Evolutionary conservation across 2,797 vertebrate genomes (phyloP), one percentile per base, ranked within the genome.

Genomic region (Picus viridis): DNA sequence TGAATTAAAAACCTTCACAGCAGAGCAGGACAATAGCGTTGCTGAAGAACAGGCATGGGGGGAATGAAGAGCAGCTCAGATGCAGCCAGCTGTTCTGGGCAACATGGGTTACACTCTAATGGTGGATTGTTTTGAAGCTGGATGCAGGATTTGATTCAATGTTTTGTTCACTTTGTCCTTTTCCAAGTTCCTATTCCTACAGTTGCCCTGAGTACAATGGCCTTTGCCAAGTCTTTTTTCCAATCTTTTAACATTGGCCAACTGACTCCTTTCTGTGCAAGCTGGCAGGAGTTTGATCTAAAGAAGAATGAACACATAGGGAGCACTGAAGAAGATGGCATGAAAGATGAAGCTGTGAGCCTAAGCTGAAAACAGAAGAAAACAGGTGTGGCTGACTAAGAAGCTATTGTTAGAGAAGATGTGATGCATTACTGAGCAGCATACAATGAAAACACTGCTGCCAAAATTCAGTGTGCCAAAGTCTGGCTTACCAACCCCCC

Each of bases 201-300:
- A 89, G 77, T 77, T 82, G 70, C 88, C 74, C 57, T 53, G 23
- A 91, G 67, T 73, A 72, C 53, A 70, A 0, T 0, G 7, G 63
- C 51, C 43, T 73, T 92, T 88, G 74, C 74, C 81, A 85, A 76
- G 62, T 76, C 67, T 91, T 72, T 94, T 64, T 88, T 84, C 68
- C 74, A 84, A 56, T 57, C 89, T 91, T 90, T 90, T 89, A 93
- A 94, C 62, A n/a, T 0, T 62, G 62, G 75, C 88, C 88, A 89
- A 86, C 69, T 74, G 81, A 90, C 81, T 83, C 90, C 86, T 39
- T 80, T 83, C 81, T 80, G 72, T 30, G 34, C 62, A 85, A 77
- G 71, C 47, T 45, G 70, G 68, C 51, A 86, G 36, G 59, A 87
- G 47, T 47, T 61, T 24, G 62, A 91, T 85, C 62, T 69, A 78